Evolutionary conservation across 2,797 vertebrate genomes (phyloP).

Genomic region (Phrynocephalus guinanensis): DNA sequence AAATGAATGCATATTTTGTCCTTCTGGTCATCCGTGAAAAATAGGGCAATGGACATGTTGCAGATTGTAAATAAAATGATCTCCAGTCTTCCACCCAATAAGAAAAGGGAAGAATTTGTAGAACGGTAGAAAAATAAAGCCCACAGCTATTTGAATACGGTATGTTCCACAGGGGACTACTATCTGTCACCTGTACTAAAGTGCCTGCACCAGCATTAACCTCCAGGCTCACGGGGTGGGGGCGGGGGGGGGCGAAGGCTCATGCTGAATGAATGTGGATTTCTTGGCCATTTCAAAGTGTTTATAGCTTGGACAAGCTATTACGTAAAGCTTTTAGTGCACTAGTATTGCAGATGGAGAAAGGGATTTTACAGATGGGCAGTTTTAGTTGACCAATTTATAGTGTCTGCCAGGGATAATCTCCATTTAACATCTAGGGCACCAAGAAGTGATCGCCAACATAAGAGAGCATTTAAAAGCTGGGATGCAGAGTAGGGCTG

Average conservation of each 20-base stretch:
- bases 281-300: neutral
- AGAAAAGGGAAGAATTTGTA: neutral
- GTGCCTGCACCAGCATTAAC: slow-evolving; percentile 6
- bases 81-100: neutral
- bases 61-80: neutral
- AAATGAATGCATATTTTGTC: neutral
- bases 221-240: neutral
- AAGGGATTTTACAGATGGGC: slow-evolving; percentile 31
- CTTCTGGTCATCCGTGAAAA: neutral
- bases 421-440: slow-evolving; percentile 10
- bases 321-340: slow-evolving; percentile 20
- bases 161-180: neutral
- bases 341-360: slow-evolving; percentile 21
- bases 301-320: slow-evolving; percentile 23
- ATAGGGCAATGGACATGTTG: no score
- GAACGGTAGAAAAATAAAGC: neutral
- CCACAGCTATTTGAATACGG: neutral
- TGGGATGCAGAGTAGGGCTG: neutral
- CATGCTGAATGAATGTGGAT: slow-evolving; percentile 14
- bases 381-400: slow-evolving; percentile 19
- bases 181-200: neutral
- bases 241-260: neutral
- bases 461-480: neutral
- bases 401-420: neutral
- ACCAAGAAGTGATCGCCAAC: neutral